These are phyloP conservation scores for Eurystomus glaucurus DNA, from an alignment of 2,797 vertebrate genomes.

Conservation along the genomic window DNA sequence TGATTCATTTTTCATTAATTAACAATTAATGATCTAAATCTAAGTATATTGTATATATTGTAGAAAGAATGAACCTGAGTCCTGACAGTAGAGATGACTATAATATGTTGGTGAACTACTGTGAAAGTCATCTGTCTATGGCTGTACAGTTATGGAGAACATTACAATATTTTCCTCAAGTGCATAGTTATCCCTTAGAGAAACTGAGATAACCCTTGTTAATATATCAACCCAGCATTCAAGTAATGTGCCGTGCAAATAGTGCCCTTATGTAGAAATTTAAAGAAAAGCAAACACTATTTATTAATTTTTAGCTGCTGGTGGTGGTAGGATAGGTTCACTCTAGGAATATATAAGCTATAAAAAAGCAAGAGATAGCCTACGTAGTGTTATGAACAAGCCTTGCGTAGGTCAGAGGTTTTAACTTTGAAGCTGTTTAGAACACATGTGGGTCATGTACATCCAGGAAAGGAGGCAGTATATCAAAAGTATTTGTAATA, in stretches of 20 bases:
- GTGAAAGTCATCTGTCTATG: background rate
- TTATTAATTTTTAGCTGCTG: background rate
- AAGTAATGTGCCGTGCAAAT: background rate
- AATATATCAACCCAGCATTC: background rate
- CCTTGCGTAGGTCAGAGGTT: background rate
- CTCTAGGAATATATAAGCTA: background rate
- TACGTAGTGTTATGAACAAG: background rate
- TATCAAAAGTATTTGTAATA: slow-evolving; percentile 26
- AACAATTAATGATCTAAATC: background rate
- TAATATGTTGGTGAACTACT: background rate
- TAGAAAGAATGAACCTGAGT: background rate
- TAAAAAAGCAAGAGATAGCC: background rate
- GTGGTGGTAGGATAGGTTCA: background rate
- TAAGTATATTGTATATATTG: background rate
- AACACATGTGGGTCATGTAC: background rate
- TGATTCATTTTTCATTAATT: background rate
- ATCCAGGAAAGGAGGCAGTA: background rate
- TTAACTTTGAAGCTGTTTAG: background rate
- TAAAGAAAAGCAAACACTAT: background rate
- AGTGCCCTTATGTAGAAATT: background rate
- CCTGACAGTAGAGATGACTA: background rate
- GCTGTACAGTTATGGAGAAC: background rate
- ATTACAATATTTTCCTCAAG: background rate
- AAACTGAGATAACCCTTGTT: background rate
- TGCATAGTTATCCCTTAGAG: background rate